Evolutionary conservation across 1,140 invertebrate genomes (phyloP).

Genomic region (Philopotamus ludificatus): DNA sequence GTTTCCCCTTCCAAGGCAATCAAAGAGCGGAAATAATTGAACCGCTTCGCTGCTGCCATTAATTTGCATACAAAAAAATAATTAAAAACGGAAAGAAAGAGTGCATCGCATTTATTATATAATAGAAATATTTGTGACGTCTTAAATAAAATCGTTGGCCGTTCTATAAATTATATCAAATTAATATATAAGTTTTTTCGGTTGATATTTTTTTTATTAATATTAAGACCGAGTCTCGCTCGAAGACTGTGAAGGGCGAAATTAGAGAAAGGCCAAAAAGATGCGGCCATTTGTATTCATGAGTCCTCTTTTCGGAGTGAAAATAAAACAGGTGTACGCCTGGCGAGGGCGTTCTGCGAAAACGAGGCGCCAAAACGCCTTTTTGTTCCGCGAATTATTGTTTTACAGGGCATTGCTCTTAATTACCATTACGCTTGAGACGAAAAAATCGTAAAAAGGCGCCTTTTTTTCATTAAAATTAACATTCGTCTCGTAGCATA

Average conservation of each 20-base stretch:
- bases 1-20: neutral
- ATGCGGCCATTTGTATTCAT: constrained; percentile 27
- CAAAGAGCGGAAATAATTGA: neutral
- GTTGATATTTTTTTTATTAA: no score
- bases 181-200: no score
- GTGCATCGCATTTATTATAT: no score
- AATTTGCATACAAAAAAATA: neutral
- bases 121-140: no score
- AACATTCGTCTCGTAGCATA: no score
- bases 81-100: no score
- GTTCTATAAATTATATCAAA: no score
- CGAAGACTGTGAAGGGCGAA: constrained; percentile 9
- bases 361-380: constrained; percentile 22
- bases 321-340: constrained; percentile 20
- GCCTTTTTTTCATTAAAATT: no score
- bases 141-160: no score
- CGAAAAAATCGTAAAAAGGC: no score
- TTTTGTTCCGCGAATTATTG: constrained; percentile 24
- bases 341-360: neutral
- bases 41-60: neutral
- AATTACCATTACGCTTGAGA: constrained; percentile 14
- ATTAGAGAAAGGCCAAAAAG: constrained; percentile 22
- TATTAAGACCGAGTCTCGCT: no score
- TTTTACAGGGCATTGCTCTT: constrained; percentile 26
- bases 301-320: constrained; percentile 17